Evolutionary conservation across 2,113 vertebrate genomes (phyloP), one percentile per base, ranked within the genome.

Genomic region (Odontesthes bonariensis): DNA sequence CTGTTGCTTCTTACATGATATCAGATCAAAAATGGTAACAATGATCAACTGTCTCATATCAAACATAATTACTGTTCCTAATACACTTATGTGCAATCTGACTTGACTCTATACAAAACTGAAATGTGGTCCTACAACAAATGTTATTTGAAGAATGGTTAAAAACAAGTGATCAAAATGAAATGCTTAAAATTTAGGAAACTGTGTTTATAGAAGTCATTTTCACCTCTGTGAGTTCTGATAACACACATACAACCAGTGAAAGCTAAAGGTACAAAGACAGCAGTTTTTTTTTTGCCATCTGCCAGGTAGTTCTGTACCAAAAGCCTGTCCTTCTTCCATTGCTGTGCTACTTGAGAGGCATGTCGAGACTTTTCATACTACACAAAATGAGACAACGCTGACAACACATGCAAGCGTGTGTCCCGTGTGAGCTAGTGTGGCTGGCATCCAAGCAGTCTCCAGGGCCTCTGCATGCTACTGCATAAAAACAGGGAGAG

Each of bases 371-470:
- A 19, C 46, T 19, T 49, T 49, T 47, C 5, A 47, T 17, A 5
- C 14, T 16, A 47, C 17, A 49, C 17, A 49, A 19, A n/a, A 49
- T n/a, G 13, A 46, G 46, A 7, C 46, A n/a, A 49, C 19, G 5
- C 4, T 49, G 46, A 49, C 19, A 10, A 5, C 8, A 55, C 53
- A 31, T 6, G 17, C 19, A 12, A 10, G 40, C 17, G 33, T 19
- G 19, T 8, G 16, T 11, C 6, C 46, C 13, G 46, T 17, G 6
- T 16, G 5, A 35, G 27, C 44, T 47, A 31, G 19, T n/a, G 14
- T 58, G 55, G 44, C 20, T 20, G 6, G 31, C 17, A 32, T 70
- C 67, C 67, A 70, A 35, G 31, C 42, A 16, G 44, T 38, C 44
- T 57, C 13, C 5, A 42, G 5, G 35, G 11, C 62, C 6, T 51